Evolutionary conservation across 2,797 vertebrate genomes (phyloP).

Genomic region (Sparidentex hasta): DNA sequence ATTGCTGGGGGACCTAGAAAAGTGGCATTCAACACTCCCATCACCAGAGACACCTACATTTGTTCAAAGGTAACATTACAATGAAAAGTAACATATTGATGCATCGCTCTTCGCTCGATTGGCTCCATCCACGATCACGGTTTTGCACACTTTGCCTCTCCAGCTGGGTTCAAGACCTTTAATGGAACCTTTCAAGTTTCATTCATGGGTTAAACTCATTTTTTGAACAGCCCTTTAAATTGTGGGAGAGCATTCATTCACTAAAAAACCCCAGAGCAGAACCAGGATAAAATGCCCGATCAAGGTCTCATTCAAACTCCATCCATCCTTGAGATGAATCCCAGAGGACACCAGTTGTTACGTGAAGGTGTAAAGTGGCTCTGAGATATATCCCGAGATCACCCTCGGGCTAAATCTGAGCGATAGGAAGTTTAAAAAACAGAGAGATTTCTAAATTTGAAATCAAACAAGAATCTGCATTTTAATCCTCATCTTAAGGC

Average conservation of each 20-base stretch:
- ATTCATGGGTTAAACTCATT: conserved; percentile 23
- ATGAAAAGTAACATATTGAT: too few species aligned
- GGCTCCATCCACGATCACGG: not conserved
- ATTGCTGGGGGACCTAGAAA: too few species aligned
- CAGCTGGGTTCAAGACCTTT: conserved; percentile 45
- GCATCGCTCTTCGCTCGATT: not conserved
- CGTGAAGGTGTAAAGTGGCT: not conserved
- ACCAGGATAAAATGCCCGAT: not conserved
- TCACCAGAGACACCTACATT: too few species aligned
- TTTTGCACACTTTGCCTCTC: not conserved
- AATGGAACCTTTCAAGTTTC: conserved; percentile 49
- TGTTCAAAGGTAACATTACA: too few species aligned
- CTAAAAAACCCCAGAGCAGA: not conserved
- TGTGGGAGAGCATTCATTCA: conserved; percentile 4
- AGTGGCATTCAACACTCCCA: too few species aligned
- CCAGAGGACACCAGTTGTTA: not conserved
- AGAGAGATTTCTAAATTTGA: not conserved
- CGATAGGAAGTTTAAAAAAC: not conserved
- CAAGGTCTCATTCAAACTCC: not conserved
- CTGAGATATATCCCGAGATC: not conserved
- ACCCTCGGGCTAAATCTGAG: not conserved
- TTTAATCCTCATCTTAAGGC: too few species aligned
- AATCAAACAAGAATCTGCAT: not conserved
- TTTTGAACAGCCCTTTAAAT: conserved; percentile 9
- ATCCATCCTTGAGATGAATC: conserved; percentile 3